Conservation (phyloP, 2,797 vertebrate species). For the Danio aesculapii region DNA sequence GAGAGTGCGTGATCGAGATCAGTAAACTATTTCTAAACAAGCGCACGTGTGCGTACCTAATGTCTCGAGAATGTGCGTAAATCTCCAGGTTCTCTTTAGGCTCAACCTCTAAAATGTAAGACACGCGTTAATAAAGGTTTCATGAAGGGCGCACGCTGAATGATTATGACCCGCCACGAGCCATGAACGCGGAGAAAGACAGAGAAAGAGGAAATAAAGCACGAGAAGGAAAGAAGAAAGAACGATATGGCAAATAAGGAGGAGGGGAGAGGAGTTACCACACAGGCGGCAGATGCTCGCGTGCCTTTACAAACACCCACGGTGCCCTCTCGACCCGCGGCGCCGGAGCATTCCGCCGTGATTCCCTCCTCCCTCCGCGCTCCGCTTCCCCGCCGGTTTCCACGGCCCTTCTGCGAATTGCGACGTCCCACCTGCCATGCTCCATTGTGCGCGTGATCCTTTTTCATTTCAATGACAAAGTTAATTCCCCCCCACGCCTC, state of each 20-base stretch:
- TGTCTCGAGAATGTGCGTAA: constrained; percentile 13
- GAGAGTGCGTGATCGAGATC: constrained; percentile 12
- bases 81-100: background rate
- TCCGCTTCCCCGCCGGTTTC: constrained; percentile 81
- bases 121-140: constrained; percentile 64
- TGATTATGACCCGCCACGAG: constrained; percentile 24
- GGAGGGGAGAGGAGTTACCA: constrained; percentile 49
- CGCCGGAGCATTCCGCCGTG: constrained; percentile 73
- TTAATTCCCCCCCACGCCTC: constrained; percentile 76
- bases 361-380: constrained; percentile 40
- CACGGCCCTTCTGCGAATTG: constrained; percentile 73
- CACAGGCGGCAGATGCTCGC: constrained; percentile 91
- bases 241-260: constrained; percentile 85
- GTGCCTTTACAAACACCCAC: constrained; percentile 90
- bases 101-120: constrained; percentile 43
- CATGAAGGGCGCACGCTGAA: constrained; percentile 27
- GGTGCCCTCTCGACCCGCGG: constrained; percentile 80
- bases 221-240: constrained; percentile 82
- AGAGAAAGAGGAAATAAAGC: constrained; percentile 8
- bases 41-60: constrained; percentile 30
- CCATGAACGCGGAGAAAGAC: constrained; percentile 17
- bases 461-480: constrained; percentile 89
- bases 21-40: constrained; percentile 32
- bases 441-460: constrained; percentile 82
- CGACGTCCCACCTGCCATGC: constrained; percentile 92